A percentile compares a stretch with the other conserved stretches of the same genome.
Evolutionary conservation across 2,888 invertebrate species (phyloP).

Genomic region (Hetaerina titia): DNA sequence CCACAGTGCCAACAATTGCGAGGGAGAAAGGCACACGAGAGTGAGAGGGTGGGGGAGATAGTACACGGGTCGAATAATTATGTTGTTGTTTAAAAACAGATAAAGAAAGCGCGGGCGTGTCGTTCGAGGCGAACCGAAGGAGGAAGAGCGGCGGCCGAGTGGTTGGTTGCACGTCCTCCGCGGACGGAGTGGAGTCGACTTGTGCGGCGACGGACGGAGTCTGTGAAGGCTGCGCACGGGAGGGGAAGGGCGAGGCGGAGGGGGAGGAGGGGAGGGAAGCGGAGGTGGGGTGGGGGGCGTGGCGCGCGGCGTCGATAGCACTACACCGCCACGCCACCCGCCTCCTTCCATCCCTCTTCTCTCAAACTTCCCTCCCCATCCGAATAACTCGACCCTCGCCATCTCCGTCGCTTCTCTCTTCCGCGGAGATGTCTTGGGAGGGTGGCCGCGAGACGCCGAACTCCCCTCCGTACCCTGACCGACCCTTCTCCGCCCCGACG

Average conservation of each 20-base stretch:
- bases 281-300: not conserved
- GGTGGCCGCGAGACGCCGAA: too few relatives aligned
- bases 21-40: too few relatives aligned
- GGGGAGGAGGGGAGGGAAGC: not conserved
- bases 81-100: not conserved
- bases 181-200: slow-evolving; percentile 2
- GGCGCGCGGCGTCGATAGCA: slow-evolving; percentile 1
- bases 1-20: too few relatives aligned
- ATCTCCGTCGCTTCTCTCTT: too few relatives aligned
- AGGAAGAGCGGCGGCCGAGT: too few relatives aligned
- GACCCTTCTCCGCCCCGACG: too few relatives aligned
- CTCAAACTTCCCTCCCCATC: too few relatives aligned
- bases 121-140: not conserved
- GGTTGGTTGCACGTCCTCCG: not conserved
- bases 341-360: not conserved
- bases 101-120: not conserved
- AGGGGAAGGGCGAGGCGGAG: not conserved
- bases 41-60: too few relatives aligned
- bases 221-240: not conserved
- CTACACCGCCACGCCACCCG: not conserved
- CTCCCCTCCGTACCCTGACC: too few relatives aligned
- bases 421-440: too few relatives aligned
- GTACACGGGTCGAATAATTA: not conserved
- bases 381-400: too few relatives aligned
- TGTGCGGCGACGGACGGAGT: not conserved